phyloP scores from a whole-genome alignment of 2,113 vertebrate genomes.

The Heterotis niloticus region DNA sequence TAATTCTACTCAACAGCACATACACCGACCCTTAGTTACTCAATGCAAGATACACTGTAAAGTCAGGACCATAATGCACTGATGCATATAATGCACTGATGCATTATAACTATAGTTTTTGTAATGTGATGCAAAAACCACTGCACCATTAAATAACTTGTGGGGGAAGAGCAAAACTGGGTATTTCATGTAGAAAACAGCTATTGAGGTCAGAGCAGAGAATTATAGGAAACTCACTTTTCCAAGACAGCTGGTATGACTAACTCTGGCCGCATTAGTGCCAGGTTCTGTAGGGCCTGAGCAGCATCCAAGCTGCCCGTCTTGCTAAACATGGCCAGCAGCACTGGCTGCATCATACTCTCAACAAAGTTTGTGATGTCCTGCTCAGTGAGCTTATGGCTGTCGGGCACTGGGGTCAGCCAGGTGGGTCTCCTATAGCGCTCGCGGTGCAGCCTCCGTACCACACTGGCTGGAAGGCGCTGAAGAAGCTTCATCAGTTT shows the following conservation, averaged over 20 bases:
- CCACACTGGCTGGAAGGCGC: conserved; percentile 81
- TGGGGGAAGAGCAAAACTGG: no score
- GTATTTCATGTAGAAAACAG: no score
- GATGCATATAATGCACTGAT: no score
- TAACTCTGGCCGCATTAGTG: conserved; percentile 91
- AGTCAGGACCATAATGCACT: no score
- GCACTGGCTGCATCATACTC: conserved; percentile 94
- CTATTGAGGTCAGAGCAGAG: no score
- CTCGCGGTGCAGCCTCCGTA: conserved; percentile 88
- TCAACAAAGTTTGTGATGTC: conserved; percentile 91
- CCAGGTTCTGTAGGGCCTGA: conserved; percentile 93
- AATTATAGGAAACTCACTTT: conserved; percentile 67
- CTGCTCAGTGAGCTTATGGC: conserved; percentile 88
- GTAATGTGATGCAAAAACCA: no score
- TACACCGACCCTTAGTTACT: no score
- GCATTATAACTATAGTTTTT: no score
- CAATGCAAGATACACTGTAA: no score
- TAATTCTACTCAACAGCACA: no score
- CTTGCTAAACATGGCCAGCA: conserved; percentile 98
- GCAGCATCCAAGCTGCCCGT: conserved; percentile 95
- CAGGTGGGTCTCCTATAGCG: conserved; percentile 87
- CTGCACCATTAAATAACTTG: no score
- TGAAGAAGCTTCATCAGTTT: conserved; percentile 99
- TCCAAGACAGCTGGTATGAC: conserved; percentile 97
- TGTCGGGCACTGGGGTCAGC: conserved; percentile 86